Conservation (phyloP, 2,113 vertebrate genomes). For the Sphaerodactylus townsendi region DNA sequence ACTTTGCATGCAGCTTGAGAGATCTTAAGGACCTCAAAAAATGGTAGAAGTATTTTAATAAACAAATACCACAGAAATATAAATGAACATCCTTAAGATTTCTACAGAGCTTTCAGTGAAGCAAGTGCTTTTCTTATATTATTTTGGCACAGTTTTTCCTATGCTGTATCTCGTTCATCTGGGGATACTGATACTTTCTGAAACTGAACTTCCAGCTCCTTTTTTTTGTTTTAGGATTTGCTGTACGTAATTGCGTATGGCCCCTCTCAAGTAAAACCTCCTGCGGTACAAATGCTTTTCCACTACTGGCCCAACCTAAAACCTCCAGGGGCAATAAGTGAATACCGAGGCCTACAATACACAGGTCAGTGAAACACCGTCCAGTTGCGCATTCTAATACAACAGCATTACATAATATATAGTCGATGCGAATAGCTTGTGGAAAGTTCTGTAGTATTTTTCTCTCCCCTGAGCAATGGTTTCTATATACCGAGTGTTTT, state of each 20-base stretch:
- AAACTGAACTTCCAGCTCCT: background rate
- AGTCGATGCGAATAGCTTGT: background rate
- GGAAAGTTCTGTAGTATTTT: background rate
- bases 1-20: no score
- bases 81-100: no score
- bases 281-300: slow-evolving; percentile 98
- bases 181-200: background rate
- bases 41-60: no score
- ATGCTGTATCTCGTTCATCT: background rate
- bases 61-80: no score
- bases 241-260: slow-evolving; percentile 98
- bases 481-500: background rate
- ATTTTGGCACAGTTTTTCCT: background rate
- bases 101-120: no score
- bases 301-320: slow-evolving; percentile 99
- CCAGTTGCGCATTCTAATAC: slow-evolving; percentile 25
- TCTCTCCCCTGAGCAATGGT: background rate
- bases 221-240: slow-evolving; percentile 84
- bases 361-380: slow-evolving; percentile 82
- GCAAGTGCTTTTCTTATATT: no score
- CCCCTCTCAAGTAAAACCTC: slow-evolving; percentile 97
- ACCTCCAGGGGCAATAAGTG: slow-evolving; percentile 96
- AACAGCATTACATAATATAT: no score
- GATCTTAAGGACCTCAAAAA: no score
- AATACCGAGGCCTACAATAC: slow-evolving; percentile 97